These are phyloP conservation scores for Chrysemys picta DNA, from an alignment of 2,113 vertebrate species.

Conservation along the genomic window DNA sequence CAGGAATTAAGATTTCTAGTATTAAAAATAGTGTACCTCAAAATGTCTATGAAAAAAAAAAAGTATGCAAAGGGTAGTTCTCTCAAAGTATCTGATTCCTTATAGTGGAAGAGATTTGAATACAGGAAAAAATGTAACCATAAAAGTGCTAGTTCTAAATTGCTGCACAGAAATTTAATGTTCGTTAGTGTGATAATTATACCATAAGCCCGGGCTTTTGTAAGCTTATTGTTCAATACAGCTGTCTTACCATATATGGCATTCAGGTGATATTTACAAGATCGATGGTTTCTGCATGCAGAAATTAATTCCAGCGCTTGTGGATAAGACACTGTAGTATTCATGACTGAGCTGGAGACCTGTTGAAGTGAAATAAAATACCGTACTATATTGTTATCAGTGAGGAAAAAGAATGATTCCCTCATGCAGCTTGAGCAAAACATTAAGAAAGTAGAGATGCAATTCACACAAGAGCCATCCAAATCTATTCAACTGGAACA, in stretches of 20 bases:
- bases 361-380: not conserved
- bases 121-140: not conserved
- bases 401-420: not conserved
- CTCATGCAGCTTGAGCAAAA: not conserved
- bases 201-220: not conserved
- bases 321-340: not conserved
- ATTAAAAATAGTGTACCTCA: not conserved
- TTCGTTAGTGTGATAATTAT: not conserved
- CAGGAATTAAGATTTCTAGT: not conserved
- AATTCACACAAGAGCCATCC: conserved; percentile 38
- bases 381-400: accelerated
- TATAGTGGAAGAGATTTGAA: not conserved
- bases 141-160: not conserved
- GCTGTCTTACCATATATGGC: accelerated
- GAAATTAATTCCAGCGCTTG: conserved; percentile 4
- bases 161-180: not conserved
- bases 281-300: not conserved
- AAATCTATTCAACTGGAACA: conserved; percentile 49
- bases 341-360: not conserved
- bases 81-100: not conserved
- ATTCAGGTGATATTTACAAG: conserved; percentile 6
- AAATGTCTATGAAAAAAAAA: not conserved
- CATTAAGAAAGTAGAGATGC: not conserved
- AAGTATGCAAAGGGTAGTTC: not conserved
- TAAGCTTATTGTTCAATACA: not conserved